Conservation (phyloP, 2,797 vertebrate genomes). For the Psittacula echo region DNA sequence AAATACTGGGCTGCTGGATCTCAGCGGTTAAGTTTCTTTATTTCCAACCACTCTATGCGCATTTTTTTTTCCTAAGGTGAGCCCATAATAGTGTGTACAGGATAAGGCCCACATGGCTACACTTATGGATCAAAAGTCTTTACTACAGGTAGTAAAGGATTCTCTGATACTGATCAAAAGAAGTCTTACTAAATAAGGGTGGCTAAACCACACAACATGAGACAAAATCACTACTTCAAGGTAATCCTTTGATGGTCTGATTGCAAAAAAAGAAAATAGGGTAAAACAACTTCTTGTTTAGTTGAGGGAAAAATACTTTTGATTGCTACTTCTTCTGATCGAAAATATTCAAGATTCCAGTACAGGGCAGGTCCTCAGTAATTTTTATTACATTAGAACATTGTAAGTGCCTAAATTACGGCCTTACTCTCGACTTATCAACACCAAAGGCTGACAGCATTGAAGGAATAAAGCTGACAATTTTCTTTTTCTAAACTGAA, state of each 20-base stretch:
- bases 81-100: neutral
- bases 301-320: neutral
- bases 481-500: slow-evolving; percentile 6
- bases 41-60: neutral
- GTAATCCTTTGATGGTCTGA: neutral
- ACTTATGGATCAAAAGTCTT: neutral
- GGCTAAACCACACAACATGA: neutral
- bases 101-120: neutral
- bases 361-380: neutral
- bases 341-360: neutral
- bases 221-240: neutral
- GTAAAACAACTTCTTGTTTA: neutral
- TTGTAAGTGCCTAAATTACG: neutral
- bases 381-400: neutral
- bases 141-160: neutral
- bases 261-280: neutral
- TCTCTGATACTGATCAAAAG: neutral
- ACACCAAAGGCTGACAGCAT: neutral
- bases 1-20: neutral
- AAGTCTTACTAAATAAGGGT: neutral
- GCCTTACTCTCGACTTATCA: neutral
- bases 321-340: neutral
- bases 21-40: neutral
- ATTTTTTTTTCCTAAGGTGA: neutral
- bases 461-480: neutral